Conservation (phyloP, 2,797 vertebrate species). For the Poecilia velifera region DNA sequence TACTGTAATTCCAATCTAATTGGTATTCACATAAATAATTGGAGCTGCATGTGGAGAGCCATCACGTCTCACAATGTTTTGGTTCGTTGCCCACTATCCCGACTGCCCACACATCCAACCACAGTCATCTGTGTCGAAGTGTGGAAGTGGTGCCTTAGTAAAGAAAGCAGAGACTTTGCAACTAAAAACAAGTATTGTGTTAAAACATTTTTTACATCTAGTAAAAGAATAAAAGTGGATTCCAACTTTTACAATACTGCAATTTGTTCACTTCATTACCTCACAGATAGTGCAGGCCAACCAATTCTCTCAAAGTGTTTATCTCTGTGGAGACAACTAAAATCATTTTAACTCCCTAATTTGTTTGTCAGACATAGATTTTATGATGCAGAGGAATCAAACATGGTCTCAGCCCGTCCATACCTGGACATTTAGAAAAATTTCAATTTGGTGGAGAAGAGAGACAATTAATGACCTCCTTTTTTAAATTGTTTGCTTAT, state of each 20-base stretch:
- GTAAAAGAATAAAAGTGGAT: neutral
- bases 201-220: neutral
- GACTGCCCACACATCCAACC: neutral
- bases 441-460: neutral
- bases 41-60: neutral
- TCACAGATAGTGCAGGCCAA: neutral
- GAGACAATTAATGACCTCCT: neutral
- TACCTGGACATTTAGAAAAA: neutral
- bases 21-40: neutral
- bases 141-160: neutral
- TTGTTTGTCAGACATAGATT: neutral
- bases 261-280: neutral
- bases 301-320: neutral
- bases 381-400: neutral
- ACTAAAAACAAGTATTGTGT: constrained; percentile 3
- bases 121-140: neutral
- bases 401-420: neutral
- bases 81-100: neutral
- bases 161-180: neutral
- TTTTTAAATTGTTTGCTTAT: neutral
- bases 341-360: neutral
- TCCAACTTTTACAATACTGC: neutral
- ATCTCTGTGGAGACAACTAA: neutral
- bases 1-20: neutral
- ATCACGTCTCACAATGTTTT: neutral